Conservation (phyloP, 2,113 vertebrate genomes). For the Vulpes lagopus region DNA sequence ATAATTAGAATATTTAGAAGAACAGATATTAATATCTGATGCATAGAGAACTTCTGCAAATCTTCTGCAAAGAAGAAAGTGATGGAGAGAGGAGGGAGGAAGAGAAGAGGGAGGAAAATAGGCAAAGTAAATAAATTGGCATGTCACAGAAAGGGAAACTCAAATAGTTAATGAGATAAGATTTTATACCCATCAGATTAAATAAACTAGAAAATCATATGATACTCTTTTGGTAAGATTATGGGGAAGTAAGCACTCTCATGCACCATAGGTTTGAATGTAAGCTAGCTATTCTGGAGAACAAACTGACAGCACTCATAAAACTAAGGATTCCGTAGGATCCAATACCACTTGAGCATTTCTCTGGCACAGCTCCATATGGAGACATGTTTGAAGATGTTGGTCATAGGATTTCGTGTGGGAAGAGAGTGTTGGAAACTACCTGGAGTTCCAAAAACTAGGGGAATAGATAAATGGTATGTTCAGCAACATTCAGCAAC, state of each 20-base stretch:
- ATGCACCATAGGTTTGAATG: background rate
- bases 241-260: background rate
- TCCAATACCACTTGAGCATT: background rate
- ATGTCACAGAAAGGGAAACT: background rate
- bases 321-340: background rate
- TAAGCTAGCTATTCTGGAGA: background rate
- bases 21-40: background rate
- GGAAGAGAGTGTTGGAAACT: background rate
- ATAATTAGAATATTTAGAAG: background rate
- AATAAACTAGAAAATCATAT: background rate
- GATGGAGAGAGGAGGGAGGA: background rate
- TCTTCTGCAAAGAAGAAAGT: background rate
- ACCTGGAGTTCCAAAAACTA: background rate
- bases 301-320: background rate
- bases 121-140: background rate
- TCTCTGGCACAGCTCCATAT: background rate
- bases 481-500: background rate
- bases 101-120: no score
- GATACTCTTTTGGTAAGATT: background rate
- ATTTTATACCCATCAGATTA: background rate
- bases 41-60: background rate
- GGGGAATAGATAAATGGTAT: background rate
- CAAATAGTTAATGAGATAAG: background rate
- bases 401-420: background rate
- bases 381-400: background rate